Percentiles rank a stretch among this genome's conserved stretches.
These are phyloP conservation scores for Caracal caracal DNA, from an alignment of 2,113 vertebrate genomes.

Conservation along the genomic window DNA sequence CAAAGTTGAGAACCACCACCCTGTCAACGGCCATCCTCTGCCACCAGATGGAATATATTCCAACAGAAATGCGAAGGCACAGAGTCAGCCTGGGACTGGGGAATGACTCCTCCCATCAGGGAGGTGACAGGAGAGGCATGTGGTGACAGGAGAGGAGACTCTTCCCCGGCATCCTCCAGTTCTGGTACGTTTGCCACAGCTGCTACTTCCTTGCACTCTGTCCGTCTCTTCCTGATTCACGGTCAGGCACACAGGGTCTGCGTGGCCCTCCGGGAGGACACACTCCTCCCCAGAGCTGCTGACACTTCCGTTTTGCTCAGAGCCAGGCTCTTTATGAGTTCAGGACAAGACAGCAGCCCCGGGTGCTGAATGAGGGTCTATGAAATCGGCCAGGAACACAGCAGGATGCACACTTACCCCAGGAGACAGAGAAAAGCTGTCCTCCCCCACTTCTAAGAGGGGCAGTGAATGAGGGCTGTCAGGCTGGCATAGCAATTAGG, in stretches of 20 bases:
- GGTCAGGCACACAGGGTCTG: too few species aligned
- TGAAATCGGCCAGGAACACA: background rate
- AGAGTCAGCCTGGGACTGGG: background rate
- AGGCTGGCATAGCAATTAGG: slow-evolving; percentile 16
- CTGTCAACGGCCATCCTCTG: fast-evolving
- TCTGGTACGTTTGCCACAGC: background rate
- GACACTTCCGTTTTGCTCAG: background rate
- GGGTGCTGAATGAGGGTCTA: background rate
- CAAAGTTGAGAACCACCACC: background rate
- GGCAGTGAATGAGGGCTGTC: background rate
- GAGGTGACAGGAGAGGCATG: fast-evolving
- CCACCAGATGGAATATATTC: background rate
- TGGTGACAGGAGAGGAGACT: fast-evolving
- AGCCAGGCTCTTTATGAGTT: background rate
- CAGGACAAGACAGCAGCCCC: background rate
- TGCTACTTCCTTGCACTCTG: background rate
- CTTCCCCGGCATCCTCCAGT: background rate
- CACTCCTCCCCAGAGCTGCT: fast-evolving
- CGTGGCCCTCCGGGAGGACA: background rate
- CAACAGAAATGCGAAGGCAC: fast-evolving
- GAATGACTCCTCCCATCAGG: fast-evolving
- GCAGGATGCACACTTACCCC: background rate
- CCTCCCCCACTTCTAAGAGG: background rate
- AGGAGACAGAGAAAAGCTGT: background rate
- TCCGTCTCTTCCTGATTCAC: background rate